A percentile compares a stretch with the other conserved stretches of the same genome.
Evolutionary conservation across 2,113 vertebrate species (phyloP).

Genomic region (Cyanoderma ruficeps): DNA sequence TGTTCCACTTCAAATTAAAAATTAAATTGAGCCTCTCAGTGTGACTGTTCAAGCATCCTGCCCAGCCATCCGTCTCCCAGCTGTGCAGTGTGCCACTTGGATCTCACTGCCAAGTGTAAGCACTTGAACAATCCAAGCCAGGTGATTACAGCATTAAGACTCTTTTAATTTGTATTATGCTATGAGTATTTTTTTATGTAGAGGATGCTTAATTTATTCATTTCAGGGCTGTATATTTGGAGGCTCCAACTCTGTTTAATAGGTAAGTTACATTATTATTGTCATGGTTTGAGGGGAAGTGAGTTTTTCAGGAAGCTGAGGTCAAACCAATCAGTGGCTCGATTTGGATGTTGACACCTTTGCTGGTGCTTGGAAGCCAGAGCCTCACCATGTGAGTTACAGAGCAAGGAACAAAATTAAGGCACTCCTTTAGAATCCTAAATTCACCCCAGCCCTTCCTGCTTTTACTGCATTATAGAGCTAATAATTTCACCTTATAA

Average conservation of each 20-base stretch:
- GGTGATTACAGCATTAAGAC: background rate
- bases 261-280: background rate
- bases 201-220: background rate
- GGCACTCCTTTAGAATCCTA: background rate
- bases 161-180: background rate
- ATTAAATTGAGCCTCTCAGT: background rate
- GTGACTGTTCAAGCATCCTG: background rate
- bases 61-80: background rate
- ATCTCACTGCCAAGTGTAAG: background rate
- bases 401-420: background rate
- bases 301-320: too few relatives aligned
- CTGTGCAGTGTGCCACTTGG: background rate
- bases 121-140: background rate
- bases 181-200: background rate
- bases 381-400: background rate
- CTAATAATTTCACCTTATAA: background rate
- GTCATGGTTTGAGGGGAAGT: too few relatives aligned
- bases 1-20: slow-evolving; percentile 34
- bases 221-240: background rate
- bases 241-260: background rate
- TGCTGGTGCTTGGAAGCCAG: background rate
- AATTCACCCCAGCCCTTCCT: background rate
- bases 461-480: background rate
- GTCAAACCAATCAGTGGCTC: too few relatives aligned
- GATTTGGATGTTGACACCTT: too few relatives aligned